Evolutionary conservation across 2,797 vertebrate genomes (phyloP), one percentile per base, ranked within the genome.

Genomic region (Epinephelus awoara): DNA sequence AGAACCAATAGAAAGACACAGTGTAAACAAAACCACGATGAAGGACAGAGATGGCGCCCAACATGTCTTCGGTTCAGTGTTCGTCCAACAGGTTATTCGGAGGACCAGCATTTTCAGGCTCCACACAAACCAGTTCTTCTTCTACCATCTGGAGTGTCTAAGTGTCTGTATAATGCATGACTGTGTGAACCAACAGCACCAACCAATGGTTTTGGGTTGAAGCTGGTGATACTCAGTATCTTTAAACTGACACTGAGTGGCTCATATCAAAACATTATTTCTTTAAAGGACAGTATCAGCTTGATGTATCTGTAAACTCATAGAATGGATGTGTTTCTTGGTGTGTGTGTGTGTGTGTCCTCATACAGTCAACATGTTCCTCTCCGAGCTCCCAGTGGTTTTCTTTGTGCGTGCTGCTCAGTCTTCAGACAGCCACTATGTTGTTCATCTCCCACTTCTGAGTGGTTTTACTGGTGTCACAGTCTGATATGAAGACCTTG

Each of bases 391-490:
- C 27, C 27, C 13, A 23, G 75, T 47, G 55, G 67, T 81, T 59
- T 46, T 64, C 25, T 57, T 65, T 27, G 44, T 68, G 51, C 2
- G 5, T 52, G 40, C 18, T 75, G 18, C 61, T 23, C 46, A n/a
- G 77, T 87, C 77, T 84, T 96, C 96, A 99, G 79, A 99, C 96
- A 49, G 96, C 97, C 65, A 98, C 94, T 5, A 99, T 99, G 93
- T 98, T 98, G 92, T 99, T 99, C 96, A 99, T 98, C 93, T 99
- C 98, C 98, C 98, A 99, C 79, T 96, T 97, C 87, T 99, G 98
- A 21, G 96, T 96, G 77, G 88, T 95, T 95, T 98, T 99, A 88
- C 80, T 96, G 87, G 90, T 95, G 93, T 99, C 98, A 74, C 98
- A 99, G 69, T 96, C 96, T 13, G 97, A 96, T 87, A 99, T 90